Conservation (phyloP, 2,113 vertebrate species). For the Anolis carolinensis region DNA sequence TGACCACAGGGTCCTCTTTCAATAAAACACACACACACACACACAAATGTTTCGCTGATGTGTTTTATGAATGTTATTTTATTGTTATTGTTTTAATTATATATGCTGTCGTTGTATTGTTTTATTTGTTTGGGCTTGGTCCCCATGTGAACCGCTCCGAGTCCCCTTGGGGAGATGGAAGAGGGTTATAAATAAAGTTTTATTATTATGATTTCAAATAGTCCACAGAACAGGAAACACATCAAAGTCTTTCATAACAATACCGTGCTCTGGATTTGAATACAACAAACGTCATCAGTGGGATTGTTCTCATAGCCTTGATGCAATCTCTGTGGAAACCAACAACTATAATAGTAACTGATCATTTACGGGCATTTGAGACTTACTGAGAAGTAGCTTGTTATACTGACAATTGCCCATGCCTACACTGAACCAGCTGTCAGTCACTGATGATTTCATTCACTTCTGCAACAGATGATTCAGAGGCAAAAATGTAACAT, state of each 20-base stretch:
- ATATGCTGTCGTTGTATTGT: too few relatives aligned
- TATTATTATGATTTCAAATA: too few relatives aligned
- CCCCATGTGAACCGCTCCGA: too few relatives aligned
- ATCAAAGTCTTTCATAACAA: neutral
- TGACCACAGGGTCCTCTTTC: neutral
- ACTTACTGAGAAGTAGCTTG: neutral
- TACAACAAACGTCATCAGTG: neutral
- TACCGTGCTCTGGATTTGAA: neutral
- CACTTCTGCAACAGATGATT: neutral
- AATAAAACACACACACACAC: neutral
- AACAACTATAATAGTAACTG: neutral
- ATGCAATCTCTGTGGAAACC: neutral
- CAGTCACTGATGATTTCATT: accelerated
- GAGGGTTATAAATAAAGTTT: too few relatives aligned
- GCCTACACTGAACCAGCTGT: neutral
- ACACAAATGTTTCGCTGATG: too few relatives aligned
- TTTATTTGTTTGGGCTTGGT: too few relatives aligned
- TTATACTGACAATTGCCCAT: neutral
- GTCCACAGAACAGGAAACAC: accelerated
- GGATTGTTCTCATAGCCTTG: neutral
- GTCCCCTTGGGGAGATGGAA: too few relatives aligned
- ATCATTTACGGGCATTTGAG: neutral
- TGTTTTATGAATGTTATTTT: too few relatives aligned
- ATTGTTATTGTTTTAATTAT: too few relatives aligned
- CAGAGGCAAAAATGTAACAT: neutral